Evolutionary conservation across 2,797 vertebrate genomes (phyloP).

Genomic region (Tokudaia muenninki): DNA sequence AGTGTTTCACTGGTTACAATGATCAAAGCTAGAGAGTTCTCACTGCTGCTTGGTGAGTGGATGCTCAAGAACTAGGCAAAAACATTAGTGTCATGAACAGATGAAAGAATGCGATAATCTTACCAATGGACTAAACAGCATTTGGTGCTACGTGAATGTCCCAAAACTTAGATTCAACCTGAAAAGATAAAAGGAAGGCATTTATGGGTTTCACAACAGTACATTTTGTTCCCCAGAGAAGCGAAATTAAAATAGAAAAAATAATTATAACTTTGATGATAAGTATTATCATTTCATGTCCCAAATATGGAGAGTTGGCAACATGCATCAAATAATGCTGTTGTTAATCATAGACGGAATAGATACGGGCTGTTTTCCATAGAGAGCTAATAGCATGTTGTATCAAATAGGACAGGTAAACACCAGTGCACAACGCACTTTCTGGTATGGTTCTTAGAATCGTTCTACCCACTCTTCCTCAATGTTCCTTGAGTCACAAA

Average conservation of each 20-base stretch:
- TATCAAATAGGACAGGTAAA: not conserved
- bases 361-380: not conserved
- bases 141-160: accelerated
- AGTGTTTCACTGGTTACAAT: not conserved
- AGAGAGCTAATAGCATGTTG: not conserved
- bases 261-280: not conserved
- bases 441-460: not conserved
- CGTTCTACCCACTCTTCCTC: not conserved
- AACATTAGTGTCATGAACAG: not conserved
- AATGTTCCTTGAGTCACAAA: not conserved
- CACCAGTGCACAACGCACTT: not conserved
- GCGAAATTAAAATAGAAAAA: not conserved
- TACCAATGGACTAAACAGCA: not conserved
- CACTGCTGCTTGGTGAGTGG: not conserved
- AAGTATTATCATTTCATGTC: not conserved
- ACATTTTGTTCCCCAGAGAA: not conserved
- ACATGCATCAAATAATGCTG: not conserved
- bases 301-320: not conserved
- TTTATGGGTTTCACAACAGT: not conserved
- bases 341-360: not conserved
- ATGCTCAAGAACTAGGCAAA: not conserved
- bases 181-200: not conserved
- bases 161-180: not conserved
- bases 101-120: not conserved
- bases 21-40: not conserved